Evolutionary conservation across 2,797 vertebrate species (phyloP).

Genomic region (Anabas testudineus): DNA sequence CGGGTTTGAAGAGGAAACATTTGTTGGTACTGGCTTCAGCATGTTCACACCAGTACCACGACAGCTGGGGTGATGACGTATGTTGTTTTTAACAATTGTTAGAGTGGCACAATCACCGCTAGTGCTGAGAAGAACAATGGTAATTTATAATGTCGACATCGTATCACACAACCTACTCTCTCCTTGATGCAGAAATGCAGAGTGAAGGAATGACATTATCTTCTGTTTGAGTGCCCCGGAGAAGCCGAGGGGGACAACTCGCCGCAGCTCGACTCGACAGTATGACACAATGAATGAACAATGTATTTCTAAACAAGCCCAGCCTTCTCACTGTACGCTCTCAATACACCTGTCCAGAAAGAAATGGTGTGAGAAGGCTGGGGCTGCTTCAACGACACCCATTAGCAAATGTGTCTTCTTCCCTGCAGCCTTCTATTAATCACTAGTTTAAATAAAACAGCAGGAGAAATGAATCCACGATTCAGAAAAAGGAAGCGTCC

Average conservation of each 20-base stretch:
- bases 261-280: slow-evolving; percentile 35
- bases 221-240: slow-evolving; percentile 39
- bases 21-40: slow-evolving; percentile 40
- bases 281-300: slow-evolving; percentile 20
- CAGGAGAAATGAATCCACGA: slow-evolving; percentile 5
- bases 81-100: slow-evolving; percentile 37
- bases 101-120: slow-evolving; percentile 58
- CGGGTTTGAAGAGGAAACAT: slow-evolving; percentile 61
- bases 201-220: slow-evolving; percentile 45
- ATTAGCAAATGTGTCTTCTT: slow-evolving; percentile 3
- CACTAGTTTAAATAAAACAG: slow-evolving; percentile 2
- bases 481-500: slow-evolving; percentile 19
- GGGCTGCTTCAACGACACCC: slow-evolving; percentile 12
- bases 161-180: slow-evolving; percentile 61
- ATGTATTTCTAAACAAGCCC: slow-evolving; percentile 14
- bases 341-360: slow-evolving; percentile 14
- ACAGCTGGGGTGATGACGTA: slow-evolving; percentile 40
- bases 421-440: slow-evolving; percentile 20
- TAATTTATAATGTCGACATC: slow-evolving; percentile 63
- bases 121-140: slow-evolving; percentile 64
- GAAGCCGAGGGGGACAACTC: slow-evolving; percentile 38
- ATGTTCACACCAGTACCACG: slow-evolving; percentile 45
- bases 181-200: slow-evolving; percentile 38
- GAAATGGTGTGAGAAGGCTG: slow-evolving; percentile 9
- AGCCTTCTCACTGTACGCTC: slow-evolving; percentile 17